A percentile compares a stretch with the other conserved stretches of the same genome.
phyloP scores from a whole-genome alignment of 2,888 invertebrate genomes.

The Acleris sparsana region DNA sequence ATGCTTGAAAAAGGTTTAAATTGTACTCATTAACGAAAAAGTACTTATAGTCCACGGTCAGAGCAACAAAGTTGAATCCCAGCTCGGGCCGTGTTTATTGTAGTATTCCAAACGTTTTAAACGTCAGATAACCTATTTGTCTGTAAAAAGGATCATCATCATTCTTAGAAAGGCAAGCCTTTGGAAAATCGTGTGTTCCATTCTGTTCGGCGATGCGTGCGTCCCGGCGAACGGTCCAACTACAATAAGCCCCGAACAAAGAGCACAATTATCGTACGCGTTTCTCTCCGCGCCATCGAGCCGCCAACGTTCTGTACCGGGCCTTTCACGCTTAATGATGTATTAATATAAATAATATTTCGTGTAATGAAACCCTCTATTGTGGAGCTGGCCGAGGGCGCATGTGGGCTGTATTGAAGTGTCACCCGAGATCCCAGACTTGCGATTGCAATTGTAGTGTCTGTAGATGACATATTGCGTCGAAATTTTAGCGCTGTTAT shows the following conservation, averaged over 20 bases:
- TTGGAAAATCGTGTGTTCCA: background rate
- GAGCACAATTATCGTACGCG: conserved; percentile 22
- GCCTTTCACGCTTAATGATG: conserved; percentile 24
- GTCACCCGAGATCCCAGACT: background rate
- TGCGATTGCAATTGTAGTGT: background rate
- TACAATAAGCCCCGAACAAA: conserved; percentile 27
- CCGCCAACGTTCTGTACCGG: conserved; percentile 11
- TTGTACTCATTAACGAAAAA: too few relatives aligned
- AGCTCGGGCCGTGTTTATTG: too few relatives aligned
- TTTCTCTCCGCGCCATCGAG: conserved; percentile 5
- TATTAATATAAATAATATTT: conserved; percentile 34
- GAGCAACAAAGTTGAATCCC: too few relatives aligned
- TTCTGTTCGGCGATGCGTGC: background rate
- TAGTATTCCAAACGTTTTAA: background rate
- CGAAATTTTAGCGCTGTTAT: too few relatives aligned
- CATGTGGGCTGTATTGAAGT: background rate
- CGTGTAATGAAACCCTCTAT: conserved; percentile 8
- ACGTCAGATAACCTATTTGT: background rate
- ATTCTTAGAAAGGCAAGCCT: background rate
- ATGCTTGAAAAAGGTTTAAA: too few relatives aligned
- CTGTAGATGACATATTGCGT: too few relatives aligned
- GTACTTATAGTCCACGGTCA: too few relatives aligned
- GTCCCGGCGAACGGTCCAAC: background rate
- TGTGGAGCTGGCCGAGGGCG: background rate
- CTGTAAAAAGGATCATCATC: background rate